Base-by-base conservation (phyloP, 2,797 vertebrate species). In the Naso thynnoides region DNA sequence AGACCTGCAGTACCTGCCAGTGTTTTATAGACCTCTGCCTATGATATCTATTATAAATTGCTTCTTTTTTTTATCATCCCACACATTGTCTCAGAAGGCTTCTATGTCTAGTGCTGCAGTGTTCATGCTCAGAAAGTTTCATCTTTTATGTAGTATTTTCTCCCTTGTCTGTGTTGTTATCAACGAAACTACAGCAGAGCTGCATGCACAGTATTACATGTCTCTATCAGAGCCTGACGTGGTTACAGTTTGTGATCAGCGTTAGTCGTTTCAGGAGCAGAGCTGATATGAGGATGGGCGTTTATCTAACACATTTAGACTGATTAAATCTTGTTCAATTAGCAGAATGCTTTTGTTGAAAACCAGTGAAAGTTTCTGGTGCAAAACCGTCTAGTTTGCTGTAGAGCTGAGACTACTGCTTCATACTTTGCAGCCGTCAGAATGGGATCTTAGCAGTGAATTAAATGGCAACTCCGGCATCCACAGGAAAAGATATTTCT, bases 41-140 rank as follows among this genome's bases (percentile, higher is more conserved):
- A 67, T 89, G 62, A 82, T 86, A 79, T 87, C 63, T 83, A 77
- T 89, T 87, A 81, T 82, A 76, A 88, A 90, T 81, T 81, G 81
- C 88, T 89, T 86, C 75, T 83, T 87, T 79, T n/a, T 82, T 85
- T 81, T 76, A 79, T 88, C 92, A 93, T 93, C 90, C 92, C 91
- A 91, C 93, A 85, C 91, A 91, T 91, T 83, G 90, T 94, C 89
- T 92, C 86, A 77, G 88, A 89, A 89, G 90, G 88, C 93, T 91
- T 89, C 79, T 85, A 48, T 91, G 91, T 93, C 75, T 83, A 75
- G 78, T 89, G 85, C 87, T 74, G 85, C 89, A 80, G 83, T 87
- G 84, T 91, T 87, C 74, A 86, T 89, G 84, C 79, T 86, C 80
- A 74, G 86, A 90, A 87, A 84, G 61, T 92, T 76, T 78, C 76